Evolutionary conservation across 2,113 vertebrate species (phyloP), one percentile per base, ranked within the genome.

Genomic region (Podilymbus podiceps): DNA sequence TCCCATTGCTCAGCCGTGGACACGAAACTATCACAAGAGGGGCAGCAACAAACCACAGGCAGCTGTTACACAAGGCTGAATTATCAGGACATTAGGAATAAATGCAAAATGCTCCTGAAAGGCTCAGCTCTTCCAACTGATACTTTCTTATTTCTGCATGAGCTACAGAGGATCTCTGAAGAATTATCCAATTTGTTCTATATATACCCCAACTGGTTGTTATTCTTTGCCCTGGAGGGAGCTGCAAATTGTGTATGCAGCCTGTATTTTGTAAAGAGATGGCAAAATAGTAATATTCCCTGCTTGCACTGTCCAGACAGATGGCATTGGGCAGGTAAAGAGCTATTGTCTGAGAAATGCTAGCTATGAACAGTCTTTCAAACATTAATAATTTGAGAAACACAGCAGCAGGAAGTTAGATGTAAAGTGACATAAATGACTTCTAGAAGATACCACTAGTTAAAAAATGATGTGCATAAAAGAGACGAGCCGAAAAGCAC

Each of bases 331-430:
- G 89, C 84, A 95, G 89, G 94, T 85, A 80, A 85, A 75, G 67
- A 92, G 62, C 77, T 87, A 5, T 19, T 87, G 56, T 94, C 69
- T 69, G 77, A 91, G 84, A 90, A 93, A 44, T 4, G 6, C 75
- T 53, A 38, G 75, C 83, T 73, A 76, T 11, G 84, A 94, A 53
- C 40, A 82, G 71, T 58, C 94, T 83, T 91, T 91, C 80, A 94
- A 92, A 92, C 89, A 91, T 97, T 79, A 94, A 94, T 96, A 91
- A 94, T 59, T 72, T 71, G 77, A 91, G 91, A 92, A 89, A 85
- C 58, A 58, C 49, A 92, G 81, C 74, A 71, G 86, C 74, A 88
- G 67, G 40, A 95, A 95, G 40, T 85, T 50, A 89, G 67, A 96
- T 95, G 38, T 58, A 59, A 97, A 95, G 78, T 85, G 87, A 95